A percentile compares a stretch with the other conserved stretches of the same genome.
Evolutionary conservation across 1,140 invertebrate species (phyloP).

Genomic region (Calephelis virginiensis): DNA sequence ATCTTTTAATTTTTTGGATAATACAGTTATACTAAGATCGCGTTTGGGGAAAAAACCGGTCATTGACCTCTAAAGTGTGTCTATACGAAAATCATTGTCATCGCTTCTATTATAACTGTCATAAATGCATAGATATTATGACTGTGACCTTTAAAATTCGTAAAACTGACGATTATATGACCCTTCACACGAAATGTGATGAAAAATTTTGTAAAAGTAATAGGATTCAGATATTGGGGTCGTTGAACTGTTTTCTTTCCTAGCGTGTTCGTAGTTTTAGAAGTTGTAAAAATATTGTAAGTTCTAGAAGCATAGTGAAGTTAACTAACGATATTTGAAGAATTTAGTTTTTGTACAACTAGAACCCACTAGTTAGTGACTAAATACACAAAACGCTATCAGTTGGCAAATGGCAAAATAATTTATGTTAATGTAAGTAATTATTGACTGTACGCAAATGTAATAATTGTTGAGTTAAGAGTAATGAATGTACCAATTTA

Average conservation of each 20-base stretch:
- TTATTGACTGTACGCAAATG: conserved; percentile 32
- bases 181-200: too few relatives aligned
- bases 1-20: neutral
- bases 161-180: too few relatives aligned
- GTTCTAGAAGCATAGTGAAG: conserved; percentile 57
- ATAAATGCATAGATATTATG: too few relatives aligned
- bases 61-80: too few relatives aligned
- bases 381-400: conserved; percentile 41
- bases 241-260: conserved; percentile 1
- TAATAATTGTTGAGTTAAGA: conserved; percentile 19
- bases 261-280: conserved; percentile 16
- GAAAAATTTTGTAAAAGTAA: neutral
- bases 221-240: neutral
- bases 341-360: conserved; percentile 75
- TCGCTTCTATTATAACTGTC: too few relatives aligned
- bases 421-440: conserved; percentile 31
- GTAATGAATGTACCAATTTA: conserved; percentile 3
- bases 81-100: too few relatives aligned
- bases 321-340: conserved; percentile 56
- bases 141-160: too few relatives aligned
- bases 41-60: neutral
- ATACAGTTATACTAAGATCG: conserved; percentile 6
- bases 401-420: conserved; percentile 22
- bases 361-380: conserved; percentile 62
- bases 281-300: conserved; percentile 65